Evolutionary conservation across 2,113 vertebrate species (phyloP).

Genomic region (Hemichromis elongatus): DNA sequence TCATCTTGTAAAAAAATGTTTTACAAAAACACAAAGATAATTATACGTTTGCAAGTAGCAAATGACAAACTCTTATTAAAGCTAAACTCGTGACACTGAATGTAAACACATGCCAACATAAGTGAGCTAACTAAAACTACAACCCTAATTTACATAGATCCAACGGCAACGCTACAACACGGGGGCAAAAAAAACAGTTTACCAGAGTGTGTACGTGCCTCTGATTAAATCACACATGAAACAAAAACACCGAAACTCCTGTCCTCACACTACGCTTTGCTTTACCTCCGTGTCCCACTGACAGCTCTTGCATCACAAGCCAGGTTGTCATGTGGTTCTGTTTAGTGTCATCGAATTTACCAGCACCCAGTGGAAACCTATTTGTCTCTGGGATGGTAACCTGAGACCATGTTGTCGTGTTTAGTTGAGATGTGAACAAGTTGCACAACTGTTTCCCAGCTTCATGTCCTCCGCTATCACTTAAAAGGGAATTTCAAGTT

Average conservation of each 20-base stretch:
- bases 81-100: background rate
- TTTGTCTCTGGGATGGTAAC: constrained; percentile 42
- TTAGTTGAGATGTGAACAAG: background rate
- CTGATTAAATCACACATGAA: constrained; percentile 10
- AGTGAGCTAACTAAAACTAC: background rate
- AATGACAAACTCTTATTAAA: background rate
- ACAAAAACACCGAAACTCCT: background rate
- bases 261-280: background rate
- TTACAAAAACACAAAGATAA: background rate
- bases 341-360: constrained; percentile 41
- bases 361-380: constrained; percentile 20
- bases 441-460: constrained; percentile 27
- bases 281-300: background rate
- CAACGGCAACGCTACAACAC: background rate
- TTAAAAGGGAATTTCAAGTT: background rate
- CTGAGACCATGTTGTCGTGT: constrained; percentile 45
- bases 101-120: background rate
- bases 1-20: background rate
- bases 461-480: background rate
- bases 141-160: background rate
- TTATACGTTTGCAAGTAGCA: background rate
- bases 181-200: background rate
- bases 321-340: constrained; percentile 42
- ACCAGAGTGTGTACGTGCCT: background rate
- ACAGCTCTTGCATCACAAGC: constrained; percentile 2